These are phyloP conservation scores for Melanerpes aurifrons DNA, from an alignment of 2,113 vertebrate genomes.

Conservation along the genomic window DNA sequence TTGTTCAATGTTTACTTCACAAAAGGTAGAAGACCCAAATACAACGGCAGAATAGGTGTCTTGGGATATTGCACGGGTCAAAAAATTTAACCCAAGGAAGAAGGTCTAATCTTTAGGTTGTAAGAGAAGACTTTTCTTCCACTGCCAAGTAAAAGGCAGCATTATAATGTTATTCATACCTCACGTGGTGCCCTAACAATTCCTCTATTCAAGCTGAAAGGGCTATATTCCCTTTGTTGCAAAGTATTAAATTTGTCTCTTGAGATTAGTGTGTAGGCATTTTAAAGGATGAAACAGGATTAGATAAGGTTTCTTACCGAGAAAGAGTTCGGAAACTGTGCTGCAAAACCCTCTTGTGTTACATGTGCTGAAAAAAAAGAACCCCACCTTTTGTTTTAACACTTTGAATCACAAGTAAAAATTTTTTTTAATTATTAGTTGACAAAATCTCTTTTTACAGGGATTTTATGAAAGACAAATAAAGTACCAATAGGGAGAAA, in stretches of 20 bases:
- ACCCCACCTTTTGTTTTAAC: constrained; percentile 72
- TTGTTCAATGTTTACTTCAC: constrained; percentile 85
- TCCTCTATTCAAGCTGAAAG: constrained; percentile 82
- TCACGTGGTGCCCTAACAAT: constrained; percentile 83
- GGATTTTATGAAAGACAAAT: constrained; percentile 49
- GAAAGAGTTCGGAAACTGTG: constrained; percentile 74
- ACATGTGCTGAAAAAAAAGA: constrained; percentile 54
- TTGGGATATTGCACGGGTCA: constrained; percentile 81
- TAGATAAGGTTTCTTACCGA: constrained; percentile 82
- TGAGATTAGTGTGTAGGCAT: constrained; percentile 81
- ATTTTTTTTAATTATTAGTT: constrained; percentile 69
- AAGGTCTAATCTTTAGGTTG: constrained; percentile 74
- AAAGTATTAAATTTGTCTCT: constrained; percentile 89
- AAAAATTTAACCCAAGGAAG: constrained; percentile 85
- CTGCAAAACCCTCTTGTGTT: constrained; percentile 72
- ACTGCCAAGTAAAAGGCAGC: constrained; percentile 78
- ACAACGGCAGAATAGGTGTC: constrained; percentile 80
- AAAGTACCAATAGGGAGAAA: constrained; percentile 19
- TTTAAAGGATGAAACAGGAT: constrained; percentile 85
- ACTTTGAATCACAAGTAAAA: constrained; percentile 64
- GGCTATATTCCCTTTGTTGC: constrained; percentile 86
- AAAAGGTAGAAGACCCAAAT: constrained; percentile 81
- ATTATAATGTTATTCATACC: constrained; percentile 84
- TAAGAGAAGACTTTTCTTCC: constrained; percentile 77
- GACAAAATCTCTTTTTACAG: constrained; percentile 69